Conservation (phyloP, 2,888 invertebrate species). For the Ectemnius lituratus region DNA sequence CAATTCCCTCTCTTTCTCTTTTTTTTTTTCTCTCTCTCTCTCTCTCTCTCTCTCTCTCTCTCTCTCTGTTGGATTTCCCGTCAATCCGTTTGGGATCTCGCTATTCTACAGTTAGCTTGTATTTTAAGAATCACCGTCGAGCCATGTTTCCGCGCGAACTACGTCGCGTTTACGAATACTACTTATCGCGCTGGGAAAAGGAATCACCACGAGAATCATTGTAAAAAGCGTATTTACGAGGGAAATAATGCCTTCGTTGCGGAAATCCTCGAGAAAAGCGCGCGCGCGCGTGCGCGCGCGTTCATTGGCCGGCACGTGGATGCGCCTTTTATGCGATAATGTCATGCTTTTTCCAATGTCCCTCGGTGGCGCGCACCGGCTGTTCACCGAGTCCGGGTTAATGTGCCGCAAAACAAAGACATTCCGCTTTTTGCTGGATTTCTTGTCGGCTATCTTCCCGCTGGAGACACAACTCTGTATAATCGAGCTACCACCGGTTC, state of each 20-base stretch:
- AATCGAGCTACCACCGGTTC: no score
- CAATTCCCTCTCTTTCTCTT: no score
- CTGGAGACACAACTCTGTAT: no score
- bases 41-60: no score
- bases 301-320: background rate
- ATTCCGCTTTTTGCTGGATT: background rate
- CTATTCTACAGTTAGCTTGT: no score
- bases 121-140: no score
- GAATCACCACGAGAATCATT: background rate
- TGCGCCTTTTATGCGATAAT: background rate
- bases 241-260: background rate
- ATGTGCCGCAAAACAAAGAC: slow-evolving; percentile 9
- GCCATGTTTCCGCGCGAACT: no score
- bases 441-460: background rate
- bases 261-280: background rate
- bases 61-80: no score
- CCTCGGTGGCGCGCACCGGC: background rate
- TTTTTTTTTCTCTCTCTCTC: no score
- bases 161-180: background rate
- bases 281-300: background rate
- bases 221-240: slow-evolving; percentile 4
- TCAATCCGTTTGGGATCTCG: no score
- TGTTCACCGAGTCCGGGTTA: slow-evolving; percentile 6
- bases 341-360: background rate
- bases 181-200: background rate